Conservation (phyloP, 2,113 vertebrate genomes). For the Cavia porcellus region DNA sequence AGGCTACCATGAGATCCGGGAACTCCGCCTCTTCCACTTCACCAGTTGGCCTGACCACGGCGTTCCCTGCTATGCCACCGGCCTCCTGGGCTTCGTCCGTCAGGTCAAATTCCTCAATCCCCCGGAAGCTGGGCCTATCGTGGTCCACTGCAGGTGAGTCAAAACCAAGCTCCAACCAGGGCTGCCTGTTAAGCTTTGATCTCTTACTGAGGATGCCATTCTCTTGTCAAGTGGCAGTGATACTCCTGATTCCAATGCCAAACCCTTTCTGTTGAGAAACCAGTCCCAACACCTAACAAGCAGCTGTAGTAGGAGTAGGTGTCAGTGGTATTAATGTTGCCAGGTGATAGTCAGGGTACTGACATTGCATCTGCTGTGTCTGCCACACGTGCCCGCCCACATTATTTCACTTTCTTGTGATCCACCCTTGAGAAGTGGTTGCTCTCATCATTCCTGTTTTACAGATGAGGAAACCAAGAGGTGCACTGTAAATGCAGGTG, state of each 20-base stretch:
- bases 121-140: conserved; percentile 95
- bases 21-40: conserved; percentile 98
- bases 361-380: neutral
- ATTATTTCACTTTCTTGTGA: neutral
- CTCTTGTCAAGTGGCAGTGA: neutral
- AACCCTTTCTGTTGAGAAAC: neutral
- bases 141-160: conserved; percentile 95
- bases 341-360: neutral
- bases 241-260: neutral
- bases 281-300: neutral
- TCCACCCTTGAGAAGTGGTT: neutral
- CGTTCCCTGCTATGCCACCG: conserved; percentile 97
- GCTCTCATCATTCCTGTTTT: neutral
- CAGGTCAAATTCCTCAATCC: conserved; percentile 99
- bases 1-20: conserved; percentile 98
- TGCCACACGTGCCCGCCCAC: neutral
- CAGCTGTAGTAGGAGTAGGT: neutral
- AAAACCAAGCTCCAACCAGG: neutral
- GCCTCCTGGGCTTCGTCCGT: conserved; percentile 96
- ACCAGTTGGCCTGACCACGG: conserved; percentile 99
- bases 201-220: accelerated
- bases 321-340: neutral
- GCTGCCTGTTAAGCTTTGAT: neutral
- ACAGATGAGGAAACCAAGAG: neutral
- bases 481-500: neutral